Evolutionary conservation across 64 coral and sea anemone species (phyloP).

Genomic region (Trachythela sp.): DNA sequence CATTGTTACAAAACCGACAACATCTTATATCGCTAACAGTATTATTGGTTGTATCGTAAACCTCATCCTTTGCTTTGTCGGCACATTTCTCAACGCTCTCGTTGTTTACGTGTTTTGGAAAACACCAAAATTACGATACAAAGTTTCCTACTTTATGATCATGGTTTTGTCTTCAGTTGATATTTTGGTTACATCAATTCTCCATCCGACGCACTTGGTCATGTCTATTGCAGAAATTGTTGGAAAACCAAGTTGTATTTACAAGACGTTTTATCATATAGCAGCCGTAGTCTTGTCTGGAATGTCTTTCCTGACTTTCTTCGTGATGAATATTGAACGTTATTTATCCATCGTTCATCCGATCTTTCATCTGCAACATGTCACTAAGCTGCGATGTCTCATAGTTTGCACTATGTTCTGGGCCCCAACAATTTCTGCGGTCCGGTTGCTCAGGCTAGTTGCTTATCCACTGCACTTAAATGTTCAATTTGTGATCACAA

Average conservation of each 20-base stretch:
- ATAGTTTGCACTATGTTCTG: neutral
- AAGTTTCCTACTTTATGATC: neutral
- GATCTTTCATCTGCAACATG: neutral
- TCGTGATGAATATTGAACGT: neutral
- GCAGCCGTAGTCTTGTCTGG: neutral
- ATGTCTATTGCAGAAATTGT: neutral
- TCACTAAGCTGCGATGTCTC: neutral
- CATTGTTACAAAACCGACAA: neutral
- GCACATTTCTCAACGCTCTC: neutral
- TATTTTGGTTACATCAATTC: neutral
- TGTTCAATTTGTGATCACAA: neutral
- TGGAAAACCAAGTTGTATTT: neutral
- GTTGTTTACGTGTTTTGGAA: neutral
- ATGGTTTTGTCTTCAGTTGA: neutral
- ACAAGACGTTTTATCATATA: neutral
- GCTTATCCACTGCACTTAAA: neutral
- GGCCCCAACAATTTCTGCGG: neutral
- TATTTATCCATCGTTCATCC: conserved; percentile 9
- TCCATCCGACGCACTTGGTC: neutral
- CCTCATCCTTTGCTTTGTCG: neutral
- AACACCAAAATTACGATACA: neutral
- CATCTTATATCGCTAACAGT: neutral
- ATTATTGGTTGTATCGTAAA: neutral
- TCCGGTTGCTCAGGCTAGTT: neutral
- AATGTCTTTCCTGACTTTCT: neutral